A percentile compares a stretch with the other conserved stretches of the same genome.
Evolutionary conservation across 2,797 vertebrate species (phyloP).

Genomic region (Malurus leucopterus): DNA sequence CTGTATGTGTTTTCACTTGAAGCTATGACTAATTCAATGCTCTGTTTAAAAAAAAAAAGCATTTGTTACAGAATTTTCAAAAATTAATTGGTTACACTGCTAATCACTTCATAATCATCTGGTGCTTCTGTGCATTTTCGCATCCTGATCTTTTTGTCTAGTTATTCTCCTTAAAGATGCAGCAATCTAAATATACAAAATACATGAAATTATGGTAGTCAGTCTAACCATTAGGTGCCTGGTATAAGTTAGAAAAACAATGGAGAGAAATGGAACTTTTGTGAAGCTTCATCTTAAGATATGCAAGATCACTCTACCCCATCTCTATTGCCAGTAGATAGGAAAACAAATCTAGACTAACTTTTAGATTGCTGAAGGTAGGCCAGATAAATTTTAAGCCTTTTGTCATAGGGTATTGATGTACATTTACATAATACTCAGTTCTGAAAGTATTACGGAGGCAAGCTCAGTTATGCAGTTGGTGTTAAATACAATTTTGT

Average conservation of each 20-base stretch:
- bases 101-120: neutral
- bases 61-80: neutral
- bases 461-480: neutral
- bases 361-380: neutral
- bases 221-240: neutral
- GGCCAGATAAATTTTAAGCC: neutral
- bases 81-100: neutral
- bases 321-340: neutral
- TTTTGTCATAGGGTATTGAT: neutral
- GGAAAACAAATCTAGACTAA: neutral
- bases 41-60: neutral
- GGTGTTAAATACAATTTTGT: neutral
- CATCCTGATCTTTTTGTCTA: neutral
- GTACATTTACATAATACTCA: neutral
- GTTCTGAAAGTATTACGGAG: neutral
- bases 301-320: neutral
- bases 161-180: neutral
- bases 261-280: neutral
- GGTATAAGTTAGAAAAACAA: neutral
- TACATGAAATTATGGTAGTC: neutral
- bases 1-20: slow-evolving; percentile 38
- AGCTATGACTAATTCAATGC: neutral
- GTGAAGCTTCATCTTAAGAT: neutral
- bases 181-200: neutral
- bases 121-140: neutral